A percentile compares a stretch with the other conserved stretches of the same genome.
Evolutionary conservation across 1,140 invertebrate genomes (phyloP).

Genomic region (Aphelinus certus): DNA sequence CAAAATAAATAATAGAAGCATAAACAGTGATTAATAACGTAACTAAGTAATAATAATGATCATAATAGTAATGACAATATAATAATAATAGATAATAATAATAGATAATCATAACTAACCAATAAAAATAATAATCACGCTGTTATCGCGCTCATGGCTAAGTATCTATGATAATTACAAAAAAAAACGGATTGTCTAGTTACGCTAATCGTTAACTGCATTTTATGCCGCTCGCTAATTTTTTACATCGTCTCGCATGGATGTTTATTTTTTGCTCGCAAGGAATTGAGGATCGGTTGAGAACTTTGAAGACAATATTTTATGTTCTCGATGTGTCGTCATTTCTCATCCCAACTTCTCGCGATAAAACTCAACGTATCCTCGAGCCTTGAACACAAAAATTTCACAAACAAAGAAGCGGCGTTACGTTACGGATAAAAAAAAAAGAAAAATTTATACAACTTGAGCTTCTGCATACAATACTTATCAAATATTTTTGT

Average conservation of each 20-base stretch:
- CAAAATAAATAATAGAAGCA: slow-evolving; percentile 68
- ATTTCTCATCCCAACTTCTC: too few species aligned
- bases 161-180: slow-evolving; percentile 59
- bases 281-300: slow-evolving; percentile 34
- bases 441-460: slow-evolving; percentile 16
- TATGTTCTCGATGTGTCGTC: too few species aligned
- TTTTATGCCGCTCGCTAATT: slow-evolving; percentile 1
- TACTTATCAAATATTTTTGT: neutral
- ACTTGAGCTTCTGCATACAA: neutral
- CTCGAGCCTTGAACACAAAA: slow-evolving; percentile 3
- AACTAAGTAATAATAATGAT: slow-evolving; percentile 47
- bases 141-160: slow-evolving; percentile 47
- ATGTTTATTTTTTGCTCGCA: slow-evolving; percentile 17
- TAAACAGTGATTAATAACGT: slow-evolving; percentile 66
- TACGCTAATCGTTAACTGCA: slow-evolving; percentile 49
- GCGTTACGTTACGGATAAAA: neutral
- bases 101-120: slow-evolving; percentile 51
- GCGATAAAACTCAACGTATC: neutral
- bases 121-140: slow-evolving; percentile 51
- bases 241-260: slow-evolving; percentile 8
- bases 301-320: neutral
- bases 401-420: slow-evolving; percentile 25
- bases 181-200: slow-evolving; percentile 51
- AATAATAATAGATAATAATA: too few species aligned
- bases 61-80: too few species aligned